A percentile compares a stretch with the other conserved stretches of the same genome.
Conservation (phyloP, 2,888 invertebrate species). For the Chrysomela aeneicollis region DNA sequence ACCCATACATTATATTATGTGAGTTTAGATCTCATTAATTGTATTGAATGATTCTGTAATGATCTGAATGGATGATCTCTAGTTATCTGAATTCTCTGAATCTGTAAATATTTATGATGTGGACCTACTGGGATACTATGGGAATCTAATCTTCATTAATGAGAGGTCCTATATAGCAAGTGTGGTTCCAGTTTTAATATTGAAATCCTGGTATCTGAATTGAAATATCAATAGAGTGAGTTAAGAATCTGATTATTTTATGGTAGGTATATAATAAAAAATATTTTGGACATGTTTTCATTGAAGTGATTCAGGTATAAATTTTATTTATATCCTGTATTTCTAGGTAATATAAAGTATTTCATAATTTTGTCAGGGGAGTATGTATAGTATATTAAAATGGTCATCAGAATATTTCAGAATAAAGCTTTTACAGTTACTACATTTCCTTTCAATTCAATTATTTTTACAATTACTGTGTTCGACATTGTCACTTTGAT, state of each 20-base stretch:
- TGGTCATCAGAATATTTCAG: no score
- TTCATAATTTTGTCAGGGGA: no score
- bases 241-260: neutral
- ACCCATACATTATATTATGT: no score
- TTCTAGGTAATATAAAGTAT: no score
- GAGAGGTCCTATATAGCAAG: neutral
- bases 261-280: neutral
- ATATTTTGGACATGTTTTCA: neutral
- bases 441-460: no score
- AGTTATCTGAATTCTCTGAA: neutral
- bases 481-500: no score
- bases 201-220: conserved; percentile 3
- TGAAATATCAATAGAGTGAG: neutral
- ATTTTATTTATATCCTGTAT: neutral
- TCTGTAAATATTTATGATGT: neutral
- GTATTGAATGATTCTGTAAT: neutral
- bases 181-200: neutral
- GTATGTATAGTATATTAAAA: no score
- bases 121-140: neutral
- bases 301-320: neutral
- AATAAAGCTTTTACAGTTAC: no score
- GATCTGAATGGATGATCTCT: neutral
- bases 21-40: no score
- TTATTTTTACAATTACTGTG: no score
- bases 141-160: neutral